Conservation (phyloP, 2,113 vertebrate genomes). For the Acrocephalus arundinaceus region DNA sequence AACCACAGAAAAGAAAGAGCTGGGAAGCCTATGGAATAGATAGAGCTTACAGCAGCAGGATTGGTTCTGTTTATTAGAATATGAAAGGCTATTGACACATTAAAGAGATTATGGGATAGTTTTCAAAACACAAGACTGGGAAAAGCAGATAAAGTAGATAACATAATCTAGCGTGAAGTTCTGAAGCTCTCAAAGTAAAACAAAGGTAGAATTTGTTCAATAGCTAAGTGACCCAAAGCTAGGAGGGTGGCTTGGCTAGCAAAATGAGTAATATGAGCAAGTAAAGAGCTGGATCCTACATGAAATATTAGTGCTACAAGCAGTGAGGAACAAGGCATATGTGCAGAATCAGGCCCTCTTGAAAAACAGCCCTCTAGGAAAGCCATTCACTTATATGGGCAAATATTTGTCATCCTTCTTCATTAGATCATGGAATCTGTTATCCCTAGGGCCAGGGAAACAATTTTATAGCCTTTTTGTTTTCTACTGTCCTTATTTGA, state of each 20-base stretch:
- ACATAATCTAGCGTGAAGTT: background rate
- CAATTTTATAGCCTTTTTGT: slow-evolving; percentile 23
- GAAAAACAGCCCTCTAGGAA: background rate
- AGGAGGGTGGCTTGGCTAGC: background rate
- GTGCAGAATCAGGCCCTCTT: background rate
- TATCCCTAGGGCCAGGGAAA: background rate
- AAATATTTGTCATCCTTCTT: slow-evolving; percentile 19
- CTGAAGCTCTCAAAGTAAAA: background rate
- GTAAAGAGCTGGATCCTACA: background rate
- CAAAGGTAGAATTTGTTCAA: background rate
- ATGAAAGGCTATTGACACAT: background rate
- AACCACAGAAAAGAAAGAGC: background rate
- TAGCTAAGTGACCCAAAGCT: background rate
- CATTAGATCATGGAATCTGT: slow-evolving; percentile 3
- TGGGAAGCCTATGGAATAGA: background rate
- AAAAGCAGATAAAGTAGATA: background rate
- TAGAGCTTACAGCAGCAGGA: background rate
- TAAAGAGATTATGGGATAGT: background rate
- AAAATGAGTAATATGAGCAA: background rate
- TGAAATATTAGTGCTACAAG: background rate
- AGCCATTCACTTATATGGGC: slow-evolving; percentile 25
- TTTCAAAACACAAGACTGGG: background rate
- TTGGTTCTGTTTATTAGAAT: background rate
- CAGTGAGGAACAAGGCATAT: background rate
- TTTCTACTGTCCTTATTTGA: slow-evolving; percentile 45